Evolutionary conservation across 2,113 vertebrate genomes (phyloP), one percentile per base, ranked within the genome.

Genomic region (Eupsittula cactorum): DNA sequence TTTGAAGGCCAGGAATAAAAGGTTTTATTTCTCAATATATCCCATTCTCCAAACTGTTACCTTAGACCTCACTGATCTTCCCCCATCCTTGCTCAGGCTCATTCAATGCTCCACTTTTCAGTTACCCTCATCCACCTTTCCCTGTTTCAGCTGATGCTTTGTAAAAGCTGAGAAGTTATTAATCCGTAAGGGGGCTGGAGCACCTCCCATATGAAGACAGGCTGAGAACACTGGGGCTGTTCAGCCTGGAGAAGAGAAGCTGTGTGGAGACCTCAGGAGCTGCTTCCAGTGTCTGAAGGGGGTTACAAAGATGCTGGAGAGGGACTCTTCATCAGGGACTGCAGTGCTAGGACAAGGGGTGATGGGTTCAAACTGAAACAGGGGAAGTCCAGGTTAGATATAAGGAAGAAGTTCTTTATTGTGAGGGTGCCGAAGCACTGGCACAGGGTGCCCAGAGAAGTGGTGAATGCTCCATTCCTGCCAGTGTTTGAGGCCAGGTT

Each of bases 91-190:
- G 11, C 49, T 4, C 29, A 82, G 33, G 18, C 69, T 89, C 12
- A 7, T 19, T 11, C 1, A 4, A 14, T 0, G 2, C 19, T 63
- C 0, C 0, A 13, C 55, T 35, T 55, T 70, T 70, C 3, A 1
- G 11, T 64, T 60, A 33, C 13, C 23, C 15, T 21, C 39, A 33
- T n/a, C 18, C 41, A 16, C 20, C 18, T 62, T 71, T 47, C 19
- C 9, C 46, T 67, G 4, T 63, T 76, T 65, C 50, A 70, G 13
- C 39, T 59, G 44, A 25, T 33, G 29, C 10, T 39, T 69, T 63
- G 31, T 44, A 21, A 37, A 62, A 35, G 13, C 77, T 65, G 39
- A 53, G 14, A 41, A n/a, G 44, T 53, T n/a, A 23, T 23, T 59
- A n/a, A 59, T 23, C 7, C 20, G 9, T 35, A n/a, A 59, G 33